phyloP scores from a whole-genome alignment of 2,888 invertebrate genomes.

The Creontiades dilutus region DNA sequence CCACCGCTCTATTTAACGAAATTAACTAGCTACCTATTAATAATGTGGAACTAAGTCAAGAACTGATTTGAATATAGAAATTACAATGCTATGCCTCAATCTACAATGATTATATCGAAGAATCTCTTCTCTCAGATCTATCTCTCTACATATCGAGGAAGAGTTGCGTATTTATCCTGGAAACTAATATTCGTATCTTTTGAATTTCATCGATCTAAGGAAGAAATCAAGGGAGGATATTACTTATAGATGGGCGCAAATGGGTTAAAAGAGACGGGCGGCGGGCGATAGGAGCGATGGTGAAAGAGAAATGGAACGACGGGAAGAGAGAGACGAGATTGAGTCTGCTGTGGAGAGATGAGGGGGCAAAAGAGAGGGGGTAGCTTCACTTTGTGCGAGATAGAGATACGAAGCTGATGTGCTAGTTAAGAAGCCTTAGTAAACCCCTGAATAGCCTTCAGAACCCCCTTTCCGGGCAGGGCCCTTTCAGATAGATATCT shows the following conservation, averaged over 20 bases:
- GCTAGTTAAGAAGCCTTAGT: slow-evolving; percentile 64
- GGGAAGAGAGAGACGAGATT: slow-evolving; percentile 27
- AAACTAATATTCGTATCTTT: not conserved
- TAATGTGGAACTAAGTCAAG: too few species aligned
- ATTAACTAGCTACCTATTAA: too few species aligned
- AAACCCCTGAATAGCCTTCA: slow-evolving; percentile 53
- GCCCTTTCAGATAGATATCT: slow-evolving; percentile 62
- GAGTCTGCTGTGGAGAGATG: slow-evolving; percentile 28
- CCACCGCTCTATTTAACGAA: too few species aligned
- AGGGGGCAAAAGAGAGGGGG: slow-evolving; percentile 23
- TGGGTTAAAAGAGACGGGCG: slow-evolving; percentile 2
- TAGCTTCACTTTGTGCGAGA: slow-evolving; percentile 43
- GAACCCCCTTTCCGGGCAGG: slow-evolving; percentile 16
- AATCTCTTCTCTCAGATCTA: too few species aligned
- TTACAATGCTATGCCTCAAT: too few species aligned
- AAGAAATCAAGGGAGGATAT: not conserved
- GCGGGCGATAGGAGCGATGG: not conserved
- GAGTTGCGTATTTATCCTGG: too few species aligned
- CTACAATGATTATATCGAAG: too few species aligned
- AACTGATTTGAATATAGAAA: too few species aligned
- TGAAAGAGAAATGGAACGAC: slow-evolving; percentile 10
- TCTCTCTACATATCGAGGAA: too few species aligned
- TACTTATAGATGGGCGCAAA: not conserved
- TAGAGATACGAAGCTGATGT: slow-evolving; percentile 53
- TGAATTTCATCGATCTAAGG: not conserved